These are phyloP conservation scores for Copsychus sechellarum DNA, from an alignment of 2,113 vertebrate species.

Conservation along the genomic window DNA sequence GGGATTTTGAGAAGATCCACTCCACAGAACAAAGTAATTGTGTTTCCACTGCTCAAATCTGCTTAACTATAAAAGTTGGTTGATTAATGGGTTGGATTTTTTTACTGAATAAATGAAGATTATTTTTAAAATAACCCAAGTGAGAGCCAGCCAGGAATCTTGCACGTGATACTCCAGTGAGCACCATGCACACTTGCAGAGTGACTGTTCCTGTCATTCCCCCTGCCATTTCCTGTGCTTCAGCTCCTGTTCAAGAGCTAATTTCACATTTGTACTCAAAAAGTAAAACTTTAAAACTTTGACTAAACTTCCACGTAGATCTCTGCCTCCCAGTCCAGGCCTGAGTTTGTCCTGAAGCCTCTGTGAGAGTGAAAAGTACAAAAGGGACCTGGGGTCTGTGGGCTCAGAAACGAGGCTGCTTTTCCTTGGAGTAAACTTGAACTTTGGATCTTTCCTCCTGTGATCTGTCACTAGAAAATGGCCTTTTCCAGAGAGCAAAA, in stretches of 20 bases:
- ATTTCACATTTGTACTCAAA: neutral
- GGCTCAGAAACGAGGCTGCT: neutral
- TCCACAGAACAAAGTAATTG: neutral
- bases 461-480: constrained; percentile 23
- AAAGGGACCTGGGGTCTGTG: rapidly evolving
- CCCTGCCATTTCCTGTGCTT: neutral
- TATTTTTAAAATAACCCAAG: neutral
- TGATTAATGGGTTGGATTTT: neutral
- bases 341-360: neutral
- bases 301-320: neutral
- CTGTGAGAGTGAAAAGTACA: neutral
- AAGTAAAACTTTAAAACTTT: neutral
- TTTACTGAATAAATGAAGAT: neutral
- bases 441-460: constrained; percentile 8
- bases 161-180: neutral
- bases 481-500: constrained; percentile 48
- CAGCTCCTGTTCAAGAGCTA: neutral
- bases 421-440: neutral
- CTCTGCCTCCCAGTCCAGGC: neutral
- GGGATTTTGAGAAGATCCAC: neutral
- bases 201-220: neutral
- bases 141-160: neutral
- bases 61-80: neutral
- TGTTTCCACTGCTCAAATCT: neutral
- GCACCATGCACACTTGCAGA: neutral